These are phyloP conservation scores for Agrypnia vestita DNA, from an alignment of 1,140 invertebrate genomes.

Conservation along the genomic window DNA sequence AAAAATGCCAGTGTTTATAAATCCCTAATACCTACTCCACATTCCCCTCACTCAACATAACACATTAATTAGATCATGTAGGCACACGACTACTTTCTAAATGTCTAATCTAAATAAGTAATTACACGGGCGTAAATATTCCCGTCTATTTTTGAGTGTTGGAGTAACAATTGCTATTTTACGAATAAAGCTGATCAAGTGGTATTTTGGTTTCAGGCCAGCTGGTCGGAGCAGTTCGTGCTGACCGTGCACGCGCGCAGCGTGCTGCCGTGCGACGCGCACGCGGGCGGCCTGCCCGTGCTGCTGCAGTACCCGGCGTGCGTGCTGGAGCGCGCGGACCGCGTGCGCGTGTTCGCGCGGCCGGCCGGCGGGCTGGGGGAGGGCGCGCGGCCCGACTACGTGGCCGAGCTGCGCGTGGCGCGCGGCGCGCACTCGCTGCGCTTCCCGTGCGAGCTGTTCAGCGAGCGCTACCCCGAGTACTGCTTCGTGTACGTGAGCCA, in stretches of 20 bases:
- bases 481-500: conserved; percentile 91
- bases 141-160: no score
- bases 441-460: conserved; percentile 88
- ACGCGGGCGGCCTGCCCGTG: conserved; percentile 79
- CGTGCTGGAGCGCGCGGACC: conserved; percentile 81
- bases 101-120: no score
- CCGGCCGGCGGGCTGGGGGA: conserved; percentile 75
- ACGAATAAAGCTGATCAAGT: no score
- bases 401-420: conserved; percentile 77
- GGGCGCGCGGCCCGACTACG: conserved; percentile 72
- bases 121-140: no score
- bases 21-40: no score
- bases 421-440: conserved; percentile 82
- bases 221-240: conserved; percentile 87
- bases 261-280: conserved; percentile 84
- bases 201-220: conserved; percentile 75
- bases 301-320: conserved; percentile 88
- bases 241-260: conserved; percentile 87
- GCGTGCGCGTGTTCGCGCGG: conserved; percentile 83
- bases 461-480: conserved; percentile 86
- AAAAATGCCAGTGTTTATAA: no score
- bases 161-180: no score
- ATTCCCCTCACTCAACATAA: no score
- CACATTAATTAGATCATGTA: no score
- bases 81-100: no score